These are phyloP conservation scores for Coregonus clupeaformis DNA, from an alignment of 2,113 vertebrate species.

Conservation along the genomic window DNA sequence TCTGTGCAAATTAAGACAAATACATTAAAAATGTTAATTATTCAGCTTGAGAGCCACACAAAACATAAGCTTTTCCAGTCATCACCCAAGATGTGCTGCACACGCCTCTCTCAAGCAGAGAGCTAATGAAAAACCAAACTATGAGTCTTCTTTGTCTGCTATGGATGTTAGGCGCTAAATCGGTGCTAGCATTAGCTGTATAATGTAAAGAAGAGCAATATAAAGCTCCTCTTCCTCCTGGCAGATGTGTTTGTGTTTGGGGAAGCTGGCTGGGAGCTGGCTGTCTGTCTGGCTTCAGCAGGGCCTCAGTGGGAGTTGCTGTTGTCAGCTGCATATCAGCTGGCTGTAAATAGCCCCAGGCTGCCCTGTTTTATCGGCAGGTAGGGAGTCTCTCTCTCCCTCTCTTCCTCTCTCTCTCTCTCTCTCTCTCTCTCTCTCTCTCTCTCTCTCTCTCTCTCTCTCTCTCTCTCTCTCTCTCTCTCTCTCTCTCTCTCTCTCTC, in stretches of 20 bases:
- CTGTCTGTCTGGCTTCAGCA: constrained; percentile 27
- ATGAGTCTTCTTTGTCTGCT: background rate
- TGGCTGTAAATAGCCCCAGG: constrained; percentile 68
- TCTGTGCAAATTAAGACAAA: background rate
- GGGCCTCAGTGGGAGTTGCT: constrained; percentile 59
- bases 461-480: constrained; percentile 24
- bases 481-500: constrained; percentile 25
- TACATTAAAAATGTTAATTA: background rate
- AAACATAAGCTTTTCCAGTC: no score
- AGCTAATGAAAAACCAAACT: background rate
- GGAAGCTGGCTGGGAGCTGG: constrained; percentile 32
- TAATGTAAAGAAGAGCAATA: background rate
- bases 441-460: constrained; percentile 34
- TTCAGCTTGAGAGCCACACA: no score
- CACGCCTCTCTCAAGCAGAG: background rate
- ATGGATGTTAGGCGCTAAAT: no score
- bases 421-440: constrained; percentile 34
- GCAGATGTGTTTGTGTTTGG: constrained; percentile 20
- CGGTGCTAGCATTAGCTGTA: no score
- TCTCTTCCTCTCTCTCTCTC: background rate
- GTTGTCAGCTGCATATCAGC: constrained; percentile 71
- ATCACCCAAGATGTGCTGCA: background rate
- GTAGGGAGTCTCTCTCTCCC: constrained; percentile 61
- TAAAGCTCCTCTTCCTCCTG: background rate
- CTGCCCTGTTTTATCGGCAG: constrained; percentile 65